Evolutionary conservation across 92 coral and sea anemone species (phyloP), one percentile per base, ranked within the genome.

Genomic region (Pocillopora grandis): DNA sequence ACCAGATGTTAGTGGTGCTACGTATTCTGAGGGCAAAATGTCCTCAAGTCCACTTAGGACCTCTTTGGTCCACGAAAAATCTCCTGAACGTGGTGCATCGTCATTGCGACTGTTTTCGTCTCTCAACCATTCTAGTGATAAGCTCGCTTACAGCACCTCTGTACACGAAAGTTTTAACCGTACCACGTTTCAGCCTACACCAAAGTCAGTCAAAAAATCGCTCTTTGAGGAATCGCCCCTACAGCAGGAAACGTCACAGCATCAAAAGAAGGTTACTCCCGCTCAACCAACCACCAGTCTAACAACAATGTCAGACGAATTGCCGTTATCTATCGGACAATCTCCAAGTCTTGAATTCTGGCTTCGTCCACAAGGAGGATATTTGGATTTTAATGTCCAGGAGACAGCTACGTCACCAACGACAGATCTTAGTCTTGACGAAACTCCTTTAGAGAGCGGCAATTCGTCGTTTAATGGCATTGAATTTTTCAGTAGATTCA

Each of bases 331-430:
- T 69, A 59, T 36, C 27, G 70, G 71, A 7, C 57, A 76, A 60
- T 81, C 85, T 2, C 85, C 85, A 33, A 66, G 60, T n/a, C 85
- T 81, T 35, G 77, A 71, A 14, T 81, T 71, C 74, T 81, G 85
- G 85, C 77, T 81, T 33, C 77, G 36, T 60, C 85, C 77, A 36
- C 85, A 59, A 49, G 64, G 20, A 35, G 21, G 77, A n/a, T 36
- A 36, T 60, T 17, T 33, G 35, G 62, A 35, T 66, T 27, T 65
- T 67, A 64, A 59, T 37, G 36, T 70, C 58, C 76, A 81, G 52
- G 61, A 58, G 9, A 35, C 60, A 60, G 69, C 85, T 12, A 35
- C 12, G 37, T n/a, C 77, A 19, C 66, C 49, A n/a, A n/a, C 69
- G 58, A 13, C 66, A 67, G 77, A 37, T 17, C 61, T n/a, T 20